These are phyloP conservation scores for Tethea ocularis DNA, from an alignment of 2,888 invertebrate genomes.

Conservation along the genomic window DNA sequence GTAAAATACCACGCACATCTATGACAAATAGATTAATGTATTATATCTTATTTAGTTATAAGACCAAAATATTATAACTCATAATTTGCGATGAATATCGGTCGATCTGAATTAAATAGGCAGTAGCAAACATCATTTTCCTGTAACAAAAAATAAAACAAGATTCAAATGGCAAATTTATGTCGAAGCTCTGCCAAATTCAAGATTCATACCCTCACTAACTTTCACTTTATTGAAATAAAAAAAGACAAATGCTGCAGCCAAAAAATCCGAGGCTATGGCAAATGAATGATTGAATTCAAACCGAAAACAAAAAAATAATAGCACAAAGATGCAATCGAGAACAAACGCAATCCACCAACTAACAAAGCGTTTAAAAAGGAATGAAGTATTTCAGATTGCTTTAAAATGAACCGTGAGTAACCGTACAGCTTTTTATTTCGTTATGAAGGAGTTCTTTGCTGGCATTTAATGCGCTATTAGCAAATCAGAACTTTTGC, in stretches of 20 bases:
- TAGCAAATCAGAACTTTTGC: slow-evolving; percentile 53
- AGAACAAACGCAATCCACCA: slow-evolving; percentile 27
- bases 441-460: slow-evolving; percentile 45
- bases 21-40: no score
- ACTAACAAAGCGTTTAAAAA: slow-evolving; percentile 32
- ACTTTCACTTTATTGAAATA: not conserved
- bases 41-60: no score
- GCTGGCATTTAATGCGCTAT: slow-evolving; percentile 48
- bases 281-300: not conserved
- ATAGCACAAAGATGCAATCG: slow-evolving; percentile 15
- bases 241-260: not conserved
- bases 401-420: slow-evolving; percentile 51
- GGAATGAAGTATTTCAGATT: slow-evolving; percentile 51
- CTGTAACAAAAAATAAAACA: not conserved
- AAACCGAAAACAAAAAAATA: not conserved
- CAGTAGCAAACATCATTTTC: not conserved
- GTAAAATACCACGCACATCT: no score
- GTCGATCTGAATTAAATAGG: not conserved
- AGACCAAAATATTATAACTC: not conserved
- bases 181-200: not conserved
- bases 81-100: not conserved
- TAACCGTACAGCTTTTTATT: slow-evolving; percentile 28
- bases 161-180: not conserved
- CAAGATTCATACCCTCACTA: not conserved
- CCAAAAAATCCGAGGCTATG: not conserved